These are phyloP conservation scores for Pomatostomus ruficeps DNA, from an alignment of 2,113 vertebrate genomes.

Conservation along the genomic window DNA sequence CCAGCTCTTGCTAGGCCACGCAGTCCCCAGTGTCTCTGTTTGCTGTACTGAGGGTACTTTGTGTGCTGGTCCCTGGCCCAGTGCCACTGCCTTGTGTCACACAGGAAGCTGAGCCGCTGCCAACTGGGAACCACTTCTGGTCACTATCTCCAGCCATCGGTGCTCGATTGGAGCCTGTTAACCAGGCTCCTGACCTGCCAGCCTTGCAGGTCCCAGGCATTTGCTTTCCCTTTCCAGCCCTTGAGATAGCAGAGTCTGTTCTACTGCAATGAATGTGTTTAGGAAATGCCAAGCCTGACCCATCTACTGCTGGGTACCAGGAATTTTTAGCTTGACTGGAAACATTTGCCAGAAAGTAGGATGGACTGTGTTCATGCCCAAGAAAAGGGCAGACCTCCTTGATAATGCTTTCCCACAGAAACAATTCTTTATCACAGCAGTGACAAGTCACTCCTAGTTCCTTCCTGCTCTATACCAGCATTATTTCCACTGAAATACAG, in stretches of 20 bases:
- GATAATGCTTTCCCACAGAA: neutral
- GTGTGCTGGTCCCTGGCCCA: neutral
- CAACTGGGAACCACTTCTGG: neutral
- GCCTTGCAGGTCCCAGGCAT: neutral
- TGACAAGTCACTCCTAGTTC: neutral
- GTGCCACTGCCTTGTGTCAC: neutral
- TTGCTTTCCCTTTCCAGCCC: neutral
- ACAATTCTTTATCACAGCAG: neutral
- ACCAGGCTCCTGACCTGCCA: neutral
- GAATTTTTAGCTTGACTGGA: neutral
- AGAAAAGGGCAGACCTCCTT: neutral
- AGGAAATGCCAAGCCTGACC: neutral
- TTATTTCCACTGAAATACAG: neutral
- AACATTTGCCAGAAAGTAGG: neutral
- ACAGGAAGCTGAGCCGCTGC: constrained; percentile 24
- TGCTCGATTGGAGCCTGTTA: neutral
- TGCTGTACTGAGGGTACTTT: constrained; percentile 37
- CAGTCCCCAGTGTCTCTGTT: neutral
- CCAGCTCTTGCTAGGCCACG: neutral
- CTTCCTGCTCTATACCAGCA: neutral
- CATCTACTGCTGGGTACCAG: neutral
- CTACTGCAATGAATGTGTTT: neutral
- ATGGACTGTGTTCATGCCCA: neutral
- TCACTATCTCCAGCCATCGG: neutral
- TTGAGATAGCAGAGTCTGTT: neutral